Base-by-base conservation (phyloP, 1,140 invertebrate species). In the Philaenus spumarius region DNA sequence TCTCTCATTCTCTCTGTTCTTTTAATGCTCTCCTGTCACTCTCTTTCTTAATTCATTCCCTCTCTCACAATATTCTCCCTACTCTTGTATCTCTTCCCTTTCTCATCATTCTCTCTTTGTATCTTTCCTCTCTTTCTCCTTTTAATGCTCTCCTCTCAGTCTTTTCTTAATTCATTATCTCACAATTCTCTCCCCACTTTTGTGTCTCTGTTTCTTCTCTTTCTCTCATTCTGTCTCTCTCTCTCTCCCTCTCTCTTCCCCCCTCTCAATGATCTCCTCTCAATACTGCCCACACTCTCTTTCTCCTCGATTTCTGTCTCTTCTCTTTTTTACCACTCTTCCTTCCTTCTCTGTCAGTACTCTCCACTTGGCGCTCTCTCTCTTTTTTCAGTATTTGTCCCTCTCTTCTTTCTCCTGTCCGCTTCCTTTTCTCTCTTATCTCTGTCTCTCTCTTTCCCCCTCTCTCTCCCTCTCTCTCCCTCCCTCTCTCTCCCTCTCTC, bases 281-380 rank as follows among this genome's bases (percentile, higher is more conserved):
- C 55, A 46, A 24, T 47, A 19, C 47, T 43, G 24, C 45, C 24
- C 45, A 26, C 55, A 26, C 45, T 47, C 42, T 48, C 45, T 35
- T 34, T 47, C 20, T 57, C 55, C 45, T 47, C 45, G 46, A 40
- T 47, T 34, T 47, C 39, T 57, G 42, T 57, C 45, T 47, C 39
- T 57, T 23, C 47, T 34, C 24, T 34, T 47, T 43, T 35, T 34
- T 34, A 6, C 42, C 45, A 35, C 45, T 47, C 39, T 57, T 43
- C 34, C 45, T 47, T 7, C 47, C 45, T 35, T 34, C 35, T 34
- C 35, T 14, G 46, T 43, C 34, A 24, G 26, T 34, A 46, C 55
- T 20, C 45, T 47, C 19, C 47, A 40, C 34, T 34, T 47, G 19
- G 46, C 55, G 15, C 45, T 47, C 45, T 57, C 55, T 23, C 35